These are phyloP conservation scores for Fukomys damarensis DNA, from an alignment of 2,113 vertebrate species.

Conservation along the genomic window DNA sequence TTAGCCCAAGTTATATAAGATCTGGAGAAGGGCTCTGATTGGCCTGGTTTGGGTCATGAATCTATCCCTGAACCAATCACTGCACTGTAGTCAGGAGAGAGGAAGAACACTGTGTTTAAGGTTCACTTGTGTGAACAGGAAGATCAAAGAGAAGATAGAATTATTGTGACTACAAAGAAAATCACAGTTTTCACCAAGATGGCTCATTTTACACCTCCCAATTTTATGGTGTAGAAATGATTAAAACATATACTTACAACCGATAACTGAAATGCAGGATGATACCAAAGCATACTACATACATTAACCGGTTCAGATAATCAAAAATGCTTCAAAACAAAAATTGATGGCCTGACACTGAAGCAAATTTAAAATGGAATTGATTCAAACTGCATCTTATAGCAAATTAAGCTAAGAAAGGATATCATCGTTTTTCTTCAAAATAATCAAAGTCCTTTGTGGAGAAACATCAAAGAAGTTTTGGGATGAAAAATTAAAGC, in stretches of 20 bases:
- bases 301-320: neutral
- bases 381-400: neutral
- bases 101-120: neutral
- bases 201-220: neutral
- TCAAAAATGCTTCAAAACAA: conserved; percentile 12
- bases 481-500: neutral
- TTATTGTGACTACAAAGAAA: neutral
- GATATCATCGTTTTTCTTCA: conserved; percentile 23
- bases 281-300: neutral
- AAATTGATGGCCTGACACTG: neutral
- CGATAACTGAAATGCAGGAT: neutral
- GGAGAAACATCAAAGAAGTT: neutral
- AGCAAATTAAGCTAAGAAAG: neutral
- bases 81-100: neutral
- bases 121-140: neutral
- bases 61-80: neutral
- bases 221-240: neutral
- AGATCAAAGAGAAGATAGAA: neutral
- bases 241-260: neutral
- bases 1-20: neutral
- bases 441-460: conserved; percentile 18
- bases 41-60: neutral
- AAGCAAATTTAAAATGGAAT: neutral
- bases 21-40: neutral
- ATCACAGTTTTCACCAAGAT: neutral